Evolutionary conservation across 2,888 invertebrate genomes (phyloP).

Genomic region (Acleris holmiana): DNA sequence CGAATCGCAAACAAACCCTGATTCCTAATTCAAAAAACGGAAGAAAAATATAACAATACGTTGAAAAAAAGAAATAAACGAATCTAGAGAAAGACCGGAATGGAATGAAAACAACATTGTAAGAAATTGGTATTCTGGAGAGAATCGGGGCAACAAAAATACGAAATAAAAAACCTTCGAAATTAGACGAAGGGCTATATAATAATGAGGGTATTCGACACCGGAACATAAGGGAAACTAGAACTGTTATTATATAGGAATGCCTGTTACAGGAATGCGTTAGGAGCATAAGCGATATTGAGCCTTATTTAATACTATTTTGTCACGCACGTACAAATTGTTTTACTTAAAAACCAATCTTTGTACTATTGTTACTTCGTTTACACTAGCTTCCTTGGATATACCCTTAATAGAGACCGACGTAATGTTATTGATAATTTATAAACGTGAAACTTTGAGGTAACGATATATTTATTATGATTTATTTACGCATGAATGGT

Average conservation of each 20-base stretch:
- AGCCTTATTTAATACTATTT: too few relatives aligned
- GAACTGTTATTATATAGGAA: slow-evolving; percentile 20
- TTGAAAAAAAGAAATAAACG: slow-evolving; percentile 26
- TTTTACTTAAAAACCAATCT: too few relatives aligned
- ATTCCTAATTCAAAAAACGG: slow-evolving; percentile 20
- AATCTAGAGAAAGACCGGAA: slow-evolving; percentile 39
- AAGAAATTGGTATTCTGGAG: slow-evolving; percentile 60
- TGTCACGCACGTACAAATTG: too few relatives aligned
- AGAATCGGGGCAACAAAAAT: slow-evolving; percentile 56
- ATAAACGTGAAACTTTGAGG: too few relatives aligned
- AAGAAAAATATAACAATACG: slow-evolving; percentile 38
- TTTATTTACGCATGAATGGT: too few relatives aligned
- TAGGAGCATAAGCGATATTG: background rate
- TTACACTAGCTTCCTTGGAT: too few relatives aligned
- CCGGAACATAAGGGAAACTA: slow-evolving; percentile 3
- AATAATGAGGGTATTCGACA: slow-evolving; percentile 29
- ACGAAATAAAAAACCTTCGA: slow-evolving; percentile 50
- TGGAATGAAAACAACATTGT: slow-evolving; percentile 58
- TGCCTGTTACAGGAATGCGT: background rate
- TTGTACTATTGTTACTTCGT: too few relatives aligned
- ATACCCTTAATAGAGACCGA: too few relatives aligned
- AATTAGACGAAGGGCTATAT: slow-evolving; percentile 46
- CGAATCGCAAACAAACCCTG: slow-evolving; percentile 4
- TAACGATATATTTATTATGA: too few relatives aligned
- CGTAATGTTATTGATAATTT: too few relatives aligned